Evolutionary conservation across 2,113 vertebrate genomes (phyloP), one percentile per base, ranked within the genome.

Genomic region (Odocoileus hemionus): DNA sequence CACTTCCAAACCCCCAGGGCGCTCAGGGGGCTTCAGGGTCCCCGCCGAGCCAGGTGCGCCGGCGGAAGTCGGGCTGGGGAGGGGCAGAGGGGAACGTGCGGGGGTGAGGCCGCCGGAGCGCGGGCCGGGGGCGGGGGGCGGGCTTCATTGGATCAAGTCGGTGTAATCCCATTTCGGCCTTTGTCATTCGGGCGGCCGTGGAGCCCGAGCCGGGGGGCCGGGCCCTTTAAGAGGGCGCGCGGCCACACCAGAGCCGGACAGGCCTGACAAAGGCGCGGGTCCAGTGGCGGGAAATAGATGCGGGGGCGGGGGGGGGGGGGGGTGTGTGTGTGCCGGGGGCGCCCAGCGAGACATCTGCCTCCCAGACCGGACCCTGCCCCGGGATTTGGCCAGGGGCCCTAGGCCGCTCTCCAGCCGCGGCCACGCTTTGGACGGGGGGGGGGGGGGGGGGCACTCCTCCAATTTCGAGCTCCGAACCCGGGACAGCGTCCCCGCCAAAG

Each of bases 251-350:
- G 91, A 96, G 94, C 50, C 11, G 1, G 6, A 5, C 76, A 23
- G 0, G 94, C 86, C 43, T 91, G 95, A 97, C 97, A 98, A 98
- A 97, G 96, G 95, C 98, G 79, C 21, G 98, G 95, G 98, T 98
- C 98, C 98, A 98, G 98, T 98, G 99, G 99, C 98, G 98, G 97
- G 98, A 99, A 99, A 99, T 99, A 98, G 99, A 99, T 98, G 98
- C 2, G 19, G n/a, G n/a, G 43, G 5, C 0, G 5, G 43, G 98
- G 3, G n/a, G 98, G 3, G 19, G 98, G 3, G 19, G n/a, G n/a
- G 43, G 43, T 3, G 43, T 3, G 98, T 2, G n/a, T 14, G n/a
- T 26, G 58, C 88, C 58, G 14, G 79, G 92, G 84, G 11, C 64
- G 97, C 97, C 76, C 98, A 91, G 98, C 97, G 4, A 95, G 98